Evolutionary conservation across 2,888 invertebrate species (phyloP).

Genomic region (Chalcis sispes): DNA sequence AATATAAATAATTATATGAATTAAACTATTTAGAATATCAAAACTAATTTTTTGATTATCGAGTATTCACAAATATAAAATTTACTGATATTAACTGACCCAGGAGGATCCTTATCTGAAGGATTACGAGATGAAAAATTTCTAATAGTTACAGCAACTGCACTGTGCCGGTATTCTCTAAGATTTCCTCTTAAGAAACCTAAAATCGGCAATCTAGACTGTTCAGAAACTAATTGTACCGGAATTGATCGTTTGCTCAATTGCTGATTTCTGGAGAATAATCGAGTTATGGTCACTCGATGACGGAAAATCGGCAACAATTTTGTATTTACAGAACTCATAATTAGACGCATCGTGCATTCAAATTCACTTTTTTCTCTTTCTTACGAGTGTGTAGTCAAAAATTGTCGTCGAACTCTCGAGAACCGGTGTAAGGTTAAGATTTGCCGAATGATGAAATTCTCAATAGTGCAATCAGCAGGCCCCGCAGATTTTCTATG

Average conservation of each 20-base stretch:
- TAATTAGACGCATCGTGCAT: conserved; percentile 62
- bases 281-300: conserved; percentile 61
- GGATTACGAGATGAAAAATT: conserved; percentile 65
- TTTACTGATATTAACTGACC: too few species aligned
- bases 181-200: conserved; percentile 53
- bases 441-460: conserved; percentile 36
- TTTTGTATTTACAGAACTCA: conserved; percentile 63
- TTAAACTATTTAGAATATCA: too few species aligned
- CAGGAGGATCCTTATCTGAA: conserved; percentile 63
- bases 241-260: conserved; percentile 37
- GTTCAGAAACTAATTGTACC: conserved; percentile 13
- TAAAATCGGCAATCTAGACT: conserved; percentile 4
- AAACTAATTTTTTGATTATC: conserved; percentile 4
- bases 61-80: too few species aligned
- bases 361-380: conserved; percentile 12
- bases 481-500: too few species aligned
- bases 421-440: conserved; percentile 50
- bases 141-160: conserved; percentile 60
- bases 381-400: background rate
- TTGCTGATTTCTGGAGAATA: conserved; percentile 60
- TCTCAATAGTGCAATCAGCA: too few species aligned
- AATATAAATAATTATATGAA: too few species aligned
- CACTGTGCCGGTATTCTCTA: conserved; percentile 55
- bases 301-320: conserved; percentile 66
- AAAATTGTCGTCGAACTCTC: conserved; percentile 40